Conservation (phyloP, 1,140 invertebrate genomes). For the Pseudomyrmex gracilis region DNA sequence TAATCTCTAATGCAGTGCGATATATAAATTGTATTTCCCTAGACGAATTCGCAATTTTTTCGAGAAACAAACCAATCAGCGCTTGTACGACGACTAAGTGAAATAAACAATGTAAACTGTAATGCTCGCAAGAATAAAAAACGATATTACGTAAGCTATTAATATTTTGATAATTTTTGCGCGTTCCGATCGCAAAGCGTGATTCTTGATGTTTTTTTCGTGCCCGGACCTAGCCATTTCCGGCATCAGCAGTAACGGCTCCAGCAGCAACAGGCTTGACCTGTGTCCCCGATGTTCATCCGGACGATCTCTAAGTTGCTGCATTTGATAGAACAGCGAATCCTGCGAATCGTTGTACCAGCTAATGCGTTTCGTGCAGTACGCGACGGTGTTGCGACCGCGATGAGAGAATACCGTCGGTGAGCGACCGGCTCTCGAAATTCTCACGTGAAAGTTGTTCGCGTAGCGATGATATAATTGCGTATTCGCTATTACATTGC, state of each 20-base stretch:
- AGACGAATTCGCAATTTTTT: conserved; percentile 18
- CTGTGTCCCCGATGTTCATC: conserved; percentile 71
- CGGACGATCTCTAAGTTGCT: conserved; percentile 48
- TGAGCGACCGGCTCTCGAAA: conserved; percentile 66
- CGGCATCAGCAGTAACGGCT: conserved; percentile 84
- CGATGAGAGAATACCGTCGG: conserved; percentile 67
- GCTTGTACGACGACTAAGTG: conserved; percentile 64
- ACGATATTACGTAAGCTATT: conserved; percentile 85
- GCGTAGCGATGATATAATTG: conserved; percentile 73
- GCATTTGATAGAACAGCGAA: conserved; percentile 69
- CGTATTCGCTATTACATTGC: conserved; percentile 38
- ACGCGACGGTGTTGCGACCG: conserved; percentile 39
- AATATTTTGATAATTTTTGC: conserved; percentile 85
- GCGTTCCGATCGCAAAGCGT: conserved; percentile 81
- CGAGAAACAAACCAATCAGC: background rate
- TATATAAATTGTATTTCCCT: background rate
- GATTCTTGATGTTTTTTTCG: conserved; percentile 70
- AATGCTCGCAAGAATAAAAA: conserved; percentile 84
- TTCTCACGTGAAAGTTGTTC: conserved; percentile 69
- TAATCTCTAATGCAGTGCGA: background rate
- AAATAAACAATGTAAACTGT: conserved; percentile 87
- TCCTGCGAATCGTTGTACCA: conserved; percentile 68
- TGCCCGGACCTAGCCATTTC: conserved; percentile 73
- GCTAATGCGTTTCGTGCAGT: conserved; percentile 53
- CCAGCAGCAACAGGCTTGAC: conserved; percentile 83